Base-by-base conservation (phyloP, 1,140 invertebrate genomes). In the Artemia franciscana region DNA sequence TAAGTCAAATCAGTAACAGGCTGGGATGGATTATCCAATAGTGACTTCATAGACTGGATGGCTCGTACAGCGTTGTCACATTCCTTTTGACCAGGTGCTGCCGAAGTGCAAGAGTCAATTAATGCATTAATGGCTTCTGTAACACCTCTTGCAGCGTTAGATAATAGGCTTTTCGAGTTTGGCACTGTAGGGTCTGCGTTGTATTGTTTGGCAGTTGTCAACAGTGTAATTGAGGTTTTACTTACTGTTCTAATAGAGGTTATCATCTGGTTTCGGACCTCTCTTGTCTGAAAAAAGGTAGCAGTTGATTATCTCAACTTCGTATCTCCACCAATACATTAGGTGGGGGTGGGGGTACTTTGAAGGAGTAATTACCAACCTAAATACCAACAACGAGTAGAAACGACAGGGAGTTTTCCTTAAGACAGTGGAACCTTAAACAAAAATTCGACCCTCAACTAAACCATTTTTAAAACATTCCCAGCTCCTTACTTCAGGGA, bases 21-120 rank as follows among this genome's bases (percentile, higher is more conserved):
- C 71, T 95, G 86, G 60, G 78, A 82, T 1, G 91, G 87, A 73
- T 90, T 84, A 64, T 91, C 84, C 25, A 96, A 74, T 30, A 94
- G 75, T 4, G 84, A 82, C 18, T 81, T 78, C 74, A 89, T 83
- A 51, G 86, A 83, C 71, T 91, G 82, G 64, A 97, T 95, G 70
- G 88, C 87, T 62, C 91, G 78, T n/a, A 96, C 84, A 2, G 94
- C 92, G 70, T 88, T 93, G 70, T 94, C 91, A 73, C 92, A 97
- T 70, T 98, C 94, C 71, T 90, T 93, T 75, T 95, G 90, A 0
- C 92, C 87, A 66, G 72, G 91, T 0, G 87, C 85, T 1, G 85
- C 84, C 56, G 81, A 84, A 3, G 85, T 88, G 71, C 84, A 89
- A 59, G 85, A 82, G 73, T 87, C 84, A 18, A 88, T 84, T 39